Conservation (phyloP, 2,797 vertebrate species). For the Heterohyrax brucei region DNA sequence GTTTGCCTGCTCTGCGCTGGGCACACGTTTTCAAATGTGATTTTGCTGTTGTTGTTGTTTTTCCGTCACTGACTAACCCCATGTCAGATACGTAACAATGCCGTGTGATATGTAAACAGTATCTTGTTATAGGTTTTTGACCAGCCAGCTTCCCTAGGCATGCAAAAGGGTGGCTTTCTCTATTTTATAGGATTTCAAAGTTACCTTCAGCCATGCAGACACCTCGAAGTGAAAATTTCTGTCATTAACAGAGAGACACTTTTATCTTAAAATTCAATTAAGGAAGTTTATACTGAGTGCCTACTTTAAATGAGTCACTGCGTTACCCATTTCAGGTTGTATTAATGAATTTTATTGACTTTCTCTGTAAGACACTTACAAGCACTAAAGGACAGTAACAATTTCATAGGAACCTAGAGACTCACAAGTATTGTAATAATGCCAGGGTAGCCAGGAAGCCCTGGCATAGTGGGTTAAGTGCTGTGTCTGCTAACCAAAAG, state of each 20-base stretch:
- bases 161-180: background rate
- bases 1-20: background rate
- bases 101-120: background rate
- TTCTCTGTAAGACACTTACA: background rate
- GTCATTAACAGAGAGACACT: background rate
- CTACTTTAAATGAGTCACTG: background rate
- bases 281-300: background rate
- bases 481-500: too few species aligned
- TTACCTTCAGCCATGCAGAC: background rate
- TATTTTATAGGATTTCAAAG: background rate
- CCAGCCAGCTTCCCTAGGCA: conserved; percentile 16
- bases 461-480: too few species aligned
- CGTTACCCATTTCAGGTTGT: background rate
- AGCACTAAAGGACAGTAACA: background rate
- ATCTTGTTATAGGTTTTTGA: conserved; percentile 7
- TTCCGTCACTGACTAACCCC: conserved; percentile 20
- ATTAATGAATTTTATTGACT: background rate
- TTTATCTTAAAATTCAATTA: conserved; percentile 28
- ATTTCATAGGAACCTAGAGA: conserved; percentile 10
- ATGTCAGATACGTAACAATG: background rate
- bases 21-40: conserved; percentile 34
- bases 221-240: conserved; percentile 18
- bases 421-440: background rate
- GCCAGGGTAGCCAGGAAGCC: background rate
- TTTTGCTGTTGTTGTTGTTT: conserved; percentile 22